Evolutionary conservation across 2,797 vertebrate genomes (phyloP), one percentile per base, ranked within the genome.

Genomic region (Hafferia zeledoni): DNA sequence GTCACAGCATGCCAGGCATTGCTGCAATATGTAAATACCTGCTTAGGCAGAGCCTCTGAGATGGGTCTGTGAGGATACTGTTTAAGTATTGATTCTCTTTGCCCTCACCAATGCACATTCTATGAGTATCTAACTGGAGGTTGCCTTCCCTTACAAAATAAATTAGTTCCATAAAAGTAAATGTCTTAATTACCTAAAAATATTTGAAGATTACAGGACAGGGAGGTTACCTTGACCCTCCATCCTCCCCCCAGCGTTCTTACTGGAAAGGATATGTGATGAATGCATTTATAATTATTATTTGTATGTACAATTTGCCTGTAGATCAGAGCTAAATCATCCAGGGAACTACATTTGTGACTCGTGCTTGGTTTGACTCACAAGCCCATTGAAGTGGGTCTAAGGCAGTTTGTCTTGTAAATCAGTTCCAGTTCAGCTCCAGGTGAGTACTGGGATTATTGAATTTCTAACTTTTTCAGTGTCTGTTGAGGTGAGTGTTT

Each of bases 1-100:
- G 3, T 52, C 0, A 5, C 3, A 71, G 41, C 14, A 3, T 69
- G 7, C 5, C 31, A 72, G 49, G 20, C 0, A 0, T 46, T 30
- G 46, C 55, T 60, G 31, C 77, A 53, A 17, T 44, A 20, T 9
- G 17, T 59, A 23, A 46, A 63, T 46, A 13, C 9, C 10, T 60
- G 33, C 17, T 65, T n/a, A 39, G 25, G 12, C 1, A 28, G 33
- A 57, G 19, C 43, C 12, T 41, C 24, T 17, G 14, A 74, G 39
- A 30, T 43, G 43, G 4, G 60, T 56, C n/a, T n/a, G 22, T 39
- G 47, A 13, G 60, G 22, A 2, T 13, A 4, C 20, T 41, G 35
- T 31, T 55, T 9, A n/a, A 39, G 5, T 41, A 28, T 25, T 50
- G 28, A 50, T 76, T 64, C 22, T 50, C 52, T 68, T 80, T 76